phyloP scores from a whole-genome alignment of 2,888 invertebrate species.

The Pterobdella sp. region DNA sequence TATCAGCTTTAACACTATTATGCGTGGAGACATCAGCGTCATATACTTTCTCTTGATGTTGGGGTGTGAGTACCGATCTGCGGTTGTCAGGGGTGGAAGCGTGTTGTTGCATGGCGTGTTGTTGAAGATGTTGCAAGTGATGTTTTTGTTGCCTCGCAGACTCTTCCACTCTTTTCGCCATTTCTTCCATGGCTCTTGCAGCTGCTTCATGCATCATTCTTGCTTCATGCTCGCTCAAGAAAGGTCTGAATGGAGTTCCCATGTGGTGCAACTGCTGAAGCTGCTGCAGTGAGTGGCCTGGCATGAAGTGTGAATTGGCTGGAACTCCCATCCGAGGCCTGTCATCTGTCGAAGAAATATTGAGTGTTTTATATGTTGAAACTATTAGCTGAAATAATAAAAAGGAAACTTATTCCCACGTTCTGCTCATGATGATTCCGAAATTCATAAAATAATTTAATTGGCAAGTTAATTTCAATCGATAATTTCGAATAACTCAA shows the following conservation, averaged over 20 bases:
- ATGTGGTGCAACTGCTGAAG: conserved; percentile 23
- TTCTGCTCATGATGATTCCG: no score
- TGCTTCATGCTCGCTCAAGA: conserved; percentile 25
- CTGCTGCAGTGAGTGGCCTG: conserved; percentile 15
- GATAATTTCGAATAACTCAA: no score
- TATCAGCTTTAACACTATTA: neutral
- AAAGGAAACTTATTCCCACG: no score
- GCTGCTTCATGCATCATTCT: conserved; percentile 28
- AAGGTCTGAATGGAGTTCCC: conserved; percentile 15
- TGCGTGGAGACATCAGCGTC: neutral
- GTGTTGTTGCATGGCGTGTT: neutral
- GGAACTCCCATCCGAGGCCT: conserved; percentile 2
- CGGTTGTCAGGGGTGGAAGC: neutral
- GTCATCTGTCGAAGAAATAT: neutral
- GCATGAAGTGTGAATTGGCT: neutral
- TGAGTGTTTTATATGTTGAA: no score
- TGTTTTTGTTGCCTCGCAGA: conserved; percentile 13
- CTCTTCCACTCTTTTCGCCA: conserved; percentile 26
- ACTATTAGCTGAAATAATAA: no score
- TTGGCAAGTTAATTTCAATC: no score
- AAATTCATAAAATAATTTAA: no score
- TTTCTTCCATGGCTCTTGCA: conserved; percentile 24
- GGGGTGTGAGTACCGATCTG: neutral
- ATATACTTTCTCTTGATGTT: neutral
- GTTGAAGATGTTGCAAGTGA: conserved; percentile 18